phyloP scores from a whole-genome alignment of 2,888 invertebrate genomes.

The Hylaea fasciaria region DNA sequence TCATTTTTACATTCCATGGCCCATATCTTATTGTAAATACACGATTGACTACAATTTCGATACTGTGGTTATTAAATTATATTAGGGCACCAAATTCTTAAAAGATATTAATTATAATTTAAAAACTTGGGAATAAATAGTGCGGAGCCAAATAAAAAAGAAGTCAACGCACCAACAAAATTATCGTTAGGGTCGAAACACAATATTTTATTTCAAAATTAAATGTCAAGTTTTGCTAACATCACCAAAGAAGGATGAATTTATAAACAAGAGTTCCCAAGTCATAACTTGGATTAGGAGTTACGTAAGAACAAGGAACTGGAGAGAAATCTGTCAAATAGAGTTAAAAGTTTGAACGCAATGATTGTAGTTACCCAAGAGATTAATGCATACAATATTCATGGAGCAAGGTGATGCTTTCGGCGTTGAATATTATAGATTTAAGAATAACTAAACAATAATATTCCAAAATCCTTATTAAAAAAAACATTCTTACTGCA shows the following conservation, averaged over 20 bases:
- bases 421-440: not conserved
- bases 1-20: no score
- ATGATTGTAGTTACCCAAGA: constrained; percentile 10
- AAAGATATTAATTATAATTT: no score
- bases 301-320: constrained; percentile 2
- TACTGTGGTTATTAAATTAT: no score
- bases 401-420: not conserved
- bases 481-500: no score
- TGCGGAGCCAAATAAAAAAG: not conserved
- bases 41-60: no score
- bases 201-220: constrained; percentile 66
- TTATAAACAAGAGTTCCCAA: constrained; percentile 10
- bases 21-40: no score
- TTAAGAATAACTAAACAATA: no score
- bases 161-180: constrained; percentile 45
- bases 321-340: constrained; percentile 32
- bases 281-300: constrained; percentile 17
- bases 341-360: constrained; percentile 8
- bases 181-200: constrained; percentile 55
- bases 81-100: no score
- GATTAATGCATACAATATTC: constrained; percentile 17
- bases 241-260: constrained; percentile 52
- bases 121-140: no score
- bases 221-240: constrained; percentile 71
- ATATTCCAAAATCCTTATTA: no score